A percentile compares a stretch with the other conserved stretches of the same genome.
Conservation (phyloP, 2,113 vertebrate species). For the Vidua chalybeata region DNA sequence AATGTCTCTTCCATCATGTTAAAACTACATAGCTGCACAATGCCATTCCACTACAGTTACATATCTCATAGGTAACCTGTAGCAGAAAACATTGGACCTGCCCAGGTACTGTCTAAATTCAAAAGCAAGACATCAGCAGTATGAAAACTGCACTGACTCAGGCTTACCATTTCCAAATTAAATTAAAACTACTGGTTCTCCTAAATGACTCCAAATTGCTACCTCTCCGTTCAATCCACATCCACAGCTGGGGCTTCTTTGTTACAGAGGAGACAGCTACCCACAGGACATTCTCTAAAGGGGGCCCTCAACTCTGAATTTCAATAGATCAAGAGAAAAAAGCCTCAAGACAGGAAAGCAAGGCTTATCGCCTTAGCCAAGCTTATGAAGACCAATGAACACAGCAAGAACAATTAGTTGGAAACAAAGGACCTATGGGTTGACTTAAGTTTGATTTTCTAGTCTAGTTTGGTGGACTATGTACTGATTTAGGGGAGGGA, state of each 20-base stretch:
- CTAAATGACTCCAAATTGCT: background rate
- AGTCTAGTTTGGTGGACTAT: background rate
- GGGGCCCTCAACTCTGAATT: constrained; percentile 28
- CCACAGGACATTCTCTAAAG: background rate
- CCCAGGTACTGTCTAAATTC: background rate
- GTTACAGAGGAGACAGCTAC: background rate
- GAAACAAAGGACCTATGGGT: constrained; percentile 7
- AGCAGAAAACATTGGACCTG: background rate
- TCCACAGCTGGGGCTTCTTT: constrained; percentile 16
- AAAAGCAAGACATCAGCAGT: background rate
- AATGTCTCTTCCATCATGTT: accelerated
- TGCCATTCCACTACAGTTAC: background rate
- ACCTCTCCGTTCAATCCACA: background rate
- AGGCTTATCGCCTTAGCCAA: constrained; percentile 20
- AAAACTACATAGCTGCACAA: background rate
- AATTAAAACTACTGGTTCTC: background rate
- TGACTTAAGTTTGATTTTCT: constrained; percentile 6
- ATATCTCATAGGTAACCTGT: accelerated
- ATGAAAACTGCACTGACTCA: background rate
- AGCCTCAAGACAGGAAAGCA: constrained; percentile 38
- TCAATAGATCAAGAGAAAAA: constrained; percentile 54
- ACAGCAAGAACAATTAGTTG: constrained; percentile 11
- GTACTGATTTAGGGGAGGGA: background rate
- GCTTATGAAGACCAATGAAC: constrained; percentile 23
- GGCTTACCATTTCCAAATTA: background rate